Evolutionary conservation across 2,797 vertebrate species (phyloP).

Genomic region (Onychomys leucogaster): DNA sequence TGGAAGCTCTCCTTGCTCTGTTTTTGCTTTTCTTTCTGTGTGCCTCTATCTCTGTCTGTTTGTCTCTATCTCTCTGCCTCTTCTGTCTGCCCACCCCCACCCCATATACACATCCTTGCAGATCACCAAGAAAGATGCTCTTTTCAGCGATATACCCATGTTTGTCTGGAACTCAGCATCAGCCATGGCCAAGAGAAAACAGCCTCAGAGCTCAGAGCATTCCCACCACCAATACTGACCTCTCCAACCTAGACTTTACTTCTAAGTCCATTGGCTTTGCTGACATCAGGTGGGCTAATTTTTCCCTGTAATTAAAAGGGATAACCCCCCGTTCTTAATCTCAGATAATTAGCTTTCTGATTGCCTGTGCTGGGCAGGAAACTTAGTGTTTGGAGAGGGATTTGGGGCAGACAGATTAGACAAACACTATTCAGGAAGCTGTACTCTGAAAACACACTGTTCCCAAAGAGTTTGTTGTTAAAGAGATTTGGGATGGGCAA

Average conservation of each 20-base stretch:
- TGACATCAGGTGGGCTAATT: constrained; percentile 85
- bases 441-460: constrained; percentile 66
- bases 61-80: not conserved
- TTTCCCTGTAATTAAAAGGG: constrained; percentile 90
- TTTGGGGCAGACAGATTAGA: constrained; percentile 85
- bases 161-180: not conserved
- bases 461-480: constrained; percentile 70
- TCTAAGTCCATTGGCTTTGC: constrained; percentile 84
- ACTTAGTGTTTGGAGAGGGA: constrained; percentile 87
- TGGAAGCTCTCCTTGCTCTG: not conserved
- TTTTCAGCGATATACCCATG: not conserved
- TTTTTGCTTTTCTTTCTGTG: not conserved
- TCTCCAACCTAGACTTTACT: constrained; percentile 78
- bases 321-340: constrained; percentile 84
- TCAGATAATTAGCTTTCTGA: constrained; percentile 90
- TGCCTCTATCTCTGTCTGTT: not conserved
- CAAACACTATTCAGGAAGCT: constrained; percentile 84
- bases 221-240: constrained; percentile 66
- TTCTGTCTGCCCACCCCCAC: not conserved
- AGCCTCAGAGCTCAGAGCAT: not conserved
- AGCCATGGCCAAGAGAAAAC: not conserved
- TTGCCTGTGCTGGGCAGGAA: constrained; percentile 86
- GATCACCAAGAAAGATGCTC: not conserved
- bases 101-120: not conserved
- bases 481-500: constrained; percentile 64